Conservation (phyloP, 2,888 invertebrate genomes). For the Drosophila tanythrix region DNA sequence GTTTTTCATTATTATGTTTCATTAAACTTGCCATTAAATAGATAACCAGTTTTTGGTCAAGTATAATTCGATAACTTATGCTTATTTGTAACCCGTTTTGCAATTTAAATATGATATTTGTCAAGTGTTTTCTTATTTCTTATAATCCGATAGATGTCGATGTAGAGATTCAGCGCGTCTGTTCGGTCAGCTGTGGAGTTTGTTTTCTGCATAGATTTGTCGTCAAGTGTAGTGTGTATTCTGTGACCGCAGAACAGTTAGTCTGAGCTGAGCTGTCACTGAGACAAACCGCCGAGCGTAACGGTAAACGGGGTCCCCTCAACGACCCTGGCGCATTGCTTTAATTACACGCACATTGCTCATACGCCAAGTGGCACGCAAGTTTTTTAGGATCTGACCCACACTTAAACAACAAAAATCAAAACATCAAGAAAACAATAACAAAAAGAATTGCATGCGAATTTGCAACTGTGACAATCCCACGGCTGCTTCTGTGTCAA, state of each 20-base stretch:
- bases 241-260: constrained; percentile 45
- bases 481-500: constrained; percentile 62
- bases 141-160: background rate
- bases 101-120: background rate
- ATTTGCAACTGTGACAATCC: constrained; percentile 58
- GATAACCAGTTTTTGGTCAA: background rate
- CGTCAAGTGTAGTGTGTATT: constrained; percentile 9
- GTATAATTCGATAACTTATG: background rate
- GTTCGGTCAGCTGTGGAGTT: background rate
- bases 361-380: constrained; percentile 45
- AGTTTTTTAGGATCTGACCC: constrained; percentile 38
- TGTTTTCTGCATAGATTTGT: background rate
- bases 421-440: constrained; percentile 1
- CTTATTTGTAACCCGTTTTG: background rate
- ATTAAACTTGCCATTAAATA: background rate
- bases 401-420: constrained; percentile 3
- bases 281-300: constrained; percentile 51
- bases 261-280: constrained; percentile 41
- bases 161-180: background rate
- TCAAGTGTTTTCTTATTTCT: background rate
- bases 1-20: background rate
- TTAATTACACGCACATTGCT: constrained; percentile 59
- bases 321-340: constrained; percentile 43
- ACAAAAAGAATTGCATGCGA: constrained; percentile 35
- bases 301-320: constrained; percentile 46